Conservation (phyloP, 1,140 invertebrate species). For the Apocrypta bakeri region DNA sequence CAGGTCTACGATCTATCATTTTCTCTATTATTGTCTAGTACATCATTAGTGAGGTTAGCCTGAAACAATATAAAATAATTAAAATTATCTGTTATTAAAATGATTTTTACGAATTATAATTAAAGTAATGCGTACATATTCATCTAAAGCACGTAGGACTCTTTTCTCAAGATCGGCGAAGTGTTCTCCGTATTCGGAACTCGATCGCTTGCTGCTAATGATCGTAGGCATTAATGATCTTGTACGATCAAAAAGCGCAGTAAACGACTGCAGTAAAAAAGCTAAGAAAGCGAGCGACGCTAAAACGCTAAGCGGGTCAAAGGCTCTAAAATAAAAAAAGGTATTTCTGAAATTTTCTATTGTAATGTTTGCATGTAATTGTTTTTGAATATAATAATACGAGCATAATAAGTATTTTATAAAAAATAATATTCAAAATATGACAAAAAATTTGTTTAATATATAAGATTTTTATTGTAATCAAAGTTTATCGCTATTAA, state of each 20-base stretch:
- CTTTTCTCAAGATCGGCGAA: constrained; percentile 56
- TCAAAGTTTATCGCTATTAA: neutral
- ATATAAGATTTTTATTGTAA: neutral
- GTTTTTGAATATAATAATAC: neutral
- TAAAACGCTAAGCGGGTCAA: constrained; percentile 71
- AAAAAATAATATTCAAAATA: neutral
- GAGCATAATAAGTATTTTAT: neutral
- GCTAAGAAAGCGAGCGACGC: constrained; percentile 72
- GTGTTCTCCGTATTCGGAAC: constrained; percentile 49
- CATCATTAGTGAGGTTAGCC: constrained; percentile 54
- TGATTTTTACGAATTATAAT: constrained; percentile 3
- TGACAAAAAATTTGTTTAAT: neutral
- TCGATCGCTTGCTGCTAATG: constrained; percentile 60
- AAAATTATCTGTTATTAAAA: constrained; percentile 35
- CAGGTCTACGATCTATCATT: constrained; percentile 30
- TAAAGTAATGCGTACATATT: constrained; percentile 66
- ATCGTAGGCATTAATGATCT: constrained; percentile 68
- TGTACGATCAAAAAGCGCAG: constrained; percentile 69
- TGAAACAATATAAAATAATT: constrained; percentile 49
- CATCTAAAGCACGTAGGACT: constrained; percentile 62
- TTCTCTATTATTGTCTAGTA: constrained; percentile 44
- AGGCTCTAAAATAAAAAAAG: constrained; percentile 59
- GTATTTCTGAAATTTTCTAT: neutral
- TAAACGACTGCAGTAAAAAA: constrained; percentile 71
- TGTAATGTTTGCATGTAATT: neutral